phyloP scores from a whole-genome alignment of 2,888 invertebrate genomes.

The Crocallis elinguaria region DNA sequence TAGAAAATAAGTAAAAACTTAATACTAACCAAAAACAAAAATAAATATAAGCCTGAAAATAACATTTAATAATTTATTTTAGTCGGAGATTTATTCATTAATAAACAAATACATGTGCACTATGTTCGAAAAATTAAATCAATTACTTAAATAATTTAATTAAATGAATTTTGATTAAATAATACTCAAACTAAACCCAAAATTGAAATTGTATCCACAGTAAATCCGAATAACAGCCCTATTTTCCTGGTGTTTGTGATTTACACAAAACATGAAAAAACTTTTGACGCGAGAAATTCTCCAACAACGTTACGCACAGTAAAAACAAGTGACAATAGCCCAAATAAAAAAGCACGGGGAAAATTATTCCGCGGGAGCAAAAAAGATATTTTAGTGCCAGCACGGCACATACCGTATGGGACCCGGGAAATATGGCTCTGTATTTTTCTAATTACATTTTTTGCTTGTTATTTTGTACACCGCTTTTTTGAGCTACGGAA shows the following conservation, averaged over 20 bases:
- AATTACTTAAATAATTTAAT: too few relatives aligned
- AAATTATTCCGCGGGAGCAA: slow-evolving; percentile 10
- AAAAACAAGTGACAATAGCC: slow-evolving; percentile 21
- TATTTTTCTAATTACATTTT: slow-evolving; percentile 19
- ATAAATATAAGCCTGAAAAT: too few relatives aligned
- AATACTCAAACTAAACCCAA: too few relatives aligned
- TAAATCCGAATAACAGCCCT: background rate
- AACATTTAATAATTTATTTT: too few relatives aligned
- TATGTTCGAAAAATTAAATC: too few relatives aligned
- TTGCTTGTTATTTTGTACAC: background rate
- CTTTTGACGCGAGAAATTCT: slow-evolving; percentile 10
- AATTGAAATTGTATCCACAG: too few relatives aligned
- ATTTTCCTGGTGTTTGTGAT: too few relatives aligned
- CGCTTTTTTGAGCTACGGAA: background rate
- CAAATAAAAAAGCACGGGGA: slow-evolving; percentile 19
- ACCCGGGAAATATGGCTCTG: background rate
- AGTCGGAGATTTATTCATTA: too few relatives aligned
- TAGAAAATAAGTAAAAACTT: too few relatives aligned
- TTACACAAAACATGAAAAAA: slow-evolving; percentile 3
- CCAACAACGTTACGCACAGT: slow-evolving; percentile 1
- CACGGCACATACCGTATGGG: slow-evolving; percentile 3
- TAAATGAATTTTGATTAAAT: too few relatives aligned
- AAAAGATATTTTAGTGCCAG: slow-evolving; percentile 21
- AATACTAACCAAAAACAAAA: too few relatives aligned
- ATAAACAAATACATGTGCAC: too few relatives aligned